phyloP scores from a whole-genome alignment of 2,113 vertebrate genomes.

The Sinocyclocheilus grahami region DNA sequence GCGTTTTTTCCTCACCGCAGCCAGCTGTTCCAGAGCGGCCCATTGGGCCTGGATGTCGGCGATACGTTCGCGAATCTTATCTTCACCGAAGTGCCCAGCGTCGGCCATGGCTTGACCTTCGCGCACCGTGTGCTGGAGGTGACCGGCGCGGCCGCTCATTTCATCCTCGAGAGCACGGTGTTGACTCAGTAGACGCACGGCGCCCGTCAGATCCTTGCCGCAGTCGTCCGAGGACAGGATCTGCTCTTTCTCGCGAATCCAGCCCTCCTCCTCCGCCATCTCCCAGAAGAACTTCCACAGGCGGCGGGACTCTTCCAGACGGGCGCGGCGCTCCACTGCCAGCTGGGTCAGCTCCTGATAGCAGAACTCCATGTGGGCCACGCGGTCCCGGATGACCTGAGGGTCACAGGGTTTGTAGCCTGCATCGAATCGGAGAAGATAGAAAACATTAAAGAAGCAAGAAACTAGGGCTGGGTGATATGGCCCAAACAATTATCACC shows the following conservation, averaged over 20 bases:
- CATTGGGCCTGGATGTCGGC: conserved; percentile 88
- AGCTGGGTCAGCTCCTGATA: conserved; percentile 94
- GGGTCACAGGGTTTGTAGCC: conserved; percentile 97
- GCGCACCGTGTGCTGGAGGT: conserved; percentile 87
- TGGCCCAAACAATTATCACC: too few relatives aligned
- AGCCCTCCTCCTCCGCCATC: conserved; percentile 95
- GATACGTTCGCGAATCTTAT: conserved; percentile 87
- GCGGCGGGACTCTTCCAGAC: conserved; percentile 90
- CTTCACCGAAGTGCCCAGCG: conserved; percentile 87
- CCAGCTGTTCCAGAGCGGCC: conserved; percentile 88
- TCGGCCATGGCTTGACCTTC: conserved; percentile 90
- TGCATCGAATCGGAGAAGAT: conserved; percentile 55
- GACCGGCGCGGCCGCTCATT: conserved; percentile 87
- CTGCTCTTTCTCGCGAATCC: conserved; percentile 96
- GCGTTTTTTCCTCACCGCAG: conserved; percentile 80
- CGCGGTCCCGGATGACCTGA: conserved; percentile 89
- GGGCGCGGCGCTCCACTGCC: conserved; percentile 85
- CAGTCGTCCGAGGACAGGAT: conserved; percentile 90
- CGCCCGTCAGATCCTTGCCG: conserved; percentile 89
- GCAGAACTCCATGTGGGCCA: conserved; percentile 94
- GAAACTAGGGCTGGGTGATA: background rate
- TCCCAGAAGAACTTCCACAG: conserved; percentile 99
- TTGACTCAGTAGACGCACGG: conserved; percentile 88
- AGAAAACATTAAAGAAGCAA: background rate
- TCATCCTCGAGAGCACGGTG: conserved; percentile 93